Conservation (phyloP, 2,888 invertebrate genomes). For the Eupelmus urozonus region DNA sequence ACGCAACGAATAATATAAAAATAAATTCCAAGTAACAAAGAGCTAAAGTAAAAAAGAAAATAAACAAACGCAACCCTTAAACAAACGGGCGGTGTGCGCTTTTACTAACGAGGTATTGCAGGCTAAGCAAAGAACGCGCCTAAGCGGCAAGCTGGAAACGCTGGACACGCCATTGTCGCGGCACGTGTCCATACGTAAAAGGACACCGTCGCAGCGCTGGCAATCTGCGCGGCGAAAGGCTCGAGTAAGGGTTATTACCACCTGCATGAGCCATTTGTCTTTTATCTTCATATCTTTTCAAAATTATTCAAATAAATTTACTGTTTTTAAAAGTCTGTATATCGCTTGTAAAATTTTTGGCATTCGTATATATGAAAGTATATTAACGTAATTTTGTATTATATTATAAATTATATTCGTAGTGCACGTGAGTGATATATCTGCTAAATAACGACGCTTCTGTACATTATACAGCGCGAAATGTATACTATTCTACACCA, state of each 20-base stretch:
- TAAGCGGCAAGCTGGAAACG: conserved; percentile 73
- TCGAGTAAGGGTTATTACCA: conserved; percentile 71
- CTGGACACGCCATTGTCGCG: conserved; percentile 74
- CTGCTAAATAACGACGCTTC: conserved; percentile 13
- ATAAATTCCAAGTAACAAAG: too few species aligned
- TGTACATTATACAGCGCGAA: conserved; percentile 12
- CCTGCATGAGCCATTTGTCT: conserved; percentile 52
- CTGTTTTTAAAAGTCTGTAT: conserved; percentile 17
- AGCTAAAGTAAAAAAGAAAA: too few species aligned
- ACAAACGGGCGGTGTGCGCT: conserved; percentile 60
- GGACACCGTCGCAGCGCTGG: conserved; percentile 76
- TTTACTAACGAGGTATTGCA: conserved; percentile 71
- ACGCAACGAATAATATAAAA: too few species aligned
- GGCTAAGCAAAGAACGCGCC: conserved; percentile 70
- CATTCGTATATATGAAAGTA: background rate
- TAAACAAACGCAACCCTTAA: too few species aligned
- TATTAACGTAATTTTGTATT: background rate
- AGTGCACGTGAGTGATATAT: conserved; percentile 34
- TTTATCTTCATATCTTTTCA: conserved; percentile 25
- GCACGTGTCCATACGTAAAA: conserved; percentile 74
- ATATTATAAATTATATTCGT: conserved; percentile 16
- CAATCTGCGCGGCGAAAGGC: conserved; percentile 76
- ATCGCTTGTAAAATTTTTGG: conserved; percentile 21
- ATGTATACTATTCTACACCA: background rate
- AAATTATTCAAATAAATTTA: background rate